Base-by-base conservation (phyloP, 1,140 invertebrate species). In the Hyposmocoma kahamanoa region DNA sequence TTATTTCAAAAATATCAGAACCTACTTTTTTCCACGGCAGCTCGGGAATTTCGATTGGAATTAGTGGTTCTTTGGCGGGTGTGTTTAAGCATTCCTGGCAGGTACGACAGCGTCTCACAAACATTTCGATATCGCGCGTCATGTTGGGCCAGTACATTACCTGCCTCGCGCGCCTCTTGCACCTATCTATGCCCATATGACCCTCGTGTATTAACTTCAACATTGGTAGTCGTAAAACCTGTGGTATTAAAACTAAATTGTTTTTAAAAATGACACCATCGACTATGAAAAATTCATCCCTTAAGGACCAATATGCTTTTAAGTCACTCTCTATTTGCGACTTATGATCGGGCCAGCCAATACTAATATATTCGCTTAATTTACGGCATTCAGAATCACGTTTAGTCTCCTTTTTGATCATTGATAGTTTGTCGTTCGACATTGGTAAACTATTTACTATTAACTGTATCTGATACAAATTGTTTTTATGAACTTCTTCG, bases 61-160 rank as follows among this genome's bases (percentile, higher is more conserved):
- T 18, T 10, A 57, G 39, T 42, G 84, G 46, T 6, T 74, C 70
- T 56, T 85, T 69, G 56, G 75, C 30, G 20, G 45, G 36, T 22
- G 21, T 18, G 21, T 36, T 39, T 38, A 22, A 24, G 32, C 45
- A 39, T 13, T 36, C 45, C 22, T 19, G 18, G 24, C 36, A 38
- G 8, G 20, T 26, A 8, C 10, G 13, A 26, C 30, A 34, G 59
- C 55, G 18, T 68, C 30, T 42, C 61, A 57, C 51, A 50, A 59
- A 71, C 13, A 26, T 45, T 2, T 15, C 42, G 45, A 75, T 70
- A 28, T 75, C 53, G 10, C 45, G 45, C 30, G 55, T 43, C 47
- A 77, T 70, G 10, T 53, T 53, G 8, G 69, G 70, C 67, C 71
- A 74, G 38, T 58, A 76, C 11, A 76, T 42, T 21, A 59, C 43